Base-by-base conservation (phyloP, 2,888 invertebrate species). In the Meganola albula region DNA sequence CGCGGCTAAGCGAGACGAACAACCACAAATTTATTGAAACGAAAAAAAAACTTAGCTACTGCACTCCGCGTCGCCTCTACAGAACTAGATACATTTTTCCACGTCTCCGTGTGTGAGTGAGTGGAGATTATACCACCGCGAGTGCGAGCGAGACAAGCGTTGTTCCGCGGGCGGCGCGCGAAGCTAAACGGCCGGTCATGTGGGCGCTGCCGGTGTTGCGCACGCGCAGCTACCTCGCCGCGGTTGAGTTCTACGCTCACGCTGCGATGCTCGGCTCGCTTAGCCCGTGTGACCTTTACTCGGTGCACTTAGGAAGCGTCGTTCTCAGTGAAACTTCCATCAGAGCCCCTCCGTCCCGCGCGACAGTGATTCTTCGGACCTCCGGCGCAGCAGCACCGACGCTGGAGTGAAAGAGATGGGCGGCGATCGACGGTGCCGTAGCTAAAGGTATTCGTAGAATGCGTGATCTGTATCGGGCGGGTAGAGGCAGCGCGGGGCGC, bases 11-110 rank as follows among this genome's bases (percentile, higher is more conserved):
- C 77, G 80, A 80, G 77, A 79, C 80, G 76, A 72, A 83, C 76
- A 72, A 82, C 75, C 78, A 79, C 82, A 83, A 84, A 85, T 84
- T 85, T 84, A 85, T 85, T 83, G 79, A 84, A 83, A 82, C 73
- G 77, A 78, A 76, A 80, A 78, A 75, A 77, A 79, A 80, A 65
- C 60, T 59, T 51, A 44, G 85, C 85, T 85, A 85, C 85, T 78
- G 85, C 80, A 82, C 80, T 82, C 72, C 84, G 85, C 85, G 73
- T 80, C 76, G 79, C 72, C 72, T 77, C 75, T 59, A 80, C 83
- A 82, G 76, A 84, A 85, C 85, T 85, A 85, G 85, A 85, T 80
- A 84, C 83, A 83, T 83, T 83, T 84, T 85, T 84, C 77, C 79
- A 78, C 73, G 72, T 79, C 76, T 71, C 57, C 58, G 64, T 53